A percentile compares a stretch with the other conserved stretches of the same genome.
Evolutionary conservation across 2,113 vertebrate species (phyloP).

Genomic region (Acrocephalus kingi): DNA sequence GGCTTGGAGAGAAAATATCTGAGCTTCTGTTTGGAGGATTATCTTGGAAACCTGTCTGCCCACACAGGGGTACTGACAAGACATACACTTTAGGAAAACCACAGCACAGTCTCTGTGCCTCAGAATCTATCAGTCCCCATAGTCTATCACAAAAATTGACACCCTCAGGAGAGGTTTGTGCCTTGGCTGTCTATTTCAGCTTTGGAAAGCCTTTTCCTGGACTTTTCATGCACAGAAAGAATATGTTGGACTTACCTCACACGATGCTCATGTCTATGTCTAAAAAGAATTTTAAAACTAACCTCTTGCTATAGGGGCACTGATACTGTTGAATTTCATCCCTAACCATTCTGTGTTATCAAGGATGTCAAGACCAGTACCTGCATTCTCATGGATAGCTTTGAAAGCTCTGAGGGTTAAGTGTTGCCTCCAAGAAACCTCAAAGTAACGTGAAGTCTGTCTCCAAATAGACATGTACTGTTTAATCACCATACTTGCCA

Average conservation of each 20-base stretch:
- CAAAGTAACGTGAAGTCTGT: background rate
- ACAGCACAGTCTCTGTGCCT: background rate
- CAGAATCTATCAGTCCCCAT: background rate
- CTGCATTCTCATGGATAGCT: background rate
- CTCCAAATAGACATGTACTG: background rate
- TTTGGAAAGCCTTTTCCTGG: background rate
- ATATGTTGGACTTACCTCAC: background rate
- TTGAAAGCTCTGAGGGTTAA: background rate
- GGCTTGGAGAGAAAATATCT: background rate
- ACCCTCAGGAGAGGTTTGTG: background rate
- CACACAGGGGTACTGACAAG: background rate
- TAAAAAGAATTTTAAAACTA: background rate
- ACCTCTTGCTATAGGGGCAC: background rate
- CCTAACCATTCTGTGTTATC: background rate
- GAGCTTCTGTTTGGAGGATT: background rate
- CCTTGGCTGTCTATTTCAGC: background rate
- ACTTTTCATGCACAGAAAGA: background rate
- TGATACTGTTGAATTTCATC: background rate
- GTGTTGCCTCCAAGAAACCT: background rate
- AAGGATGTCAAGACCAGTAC: background rate
- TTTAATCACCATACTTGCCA: background rate
- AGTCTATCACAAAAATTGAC: background rate
- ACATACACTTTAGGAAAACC: background rate
- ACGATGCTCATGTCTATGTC: background rate
- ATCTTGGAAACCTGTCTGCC: background rate